phyloP scores from a whole-genome alignment of 37 sponge, comb jelly and placozoan genomes.

The Geodia barretti region DNA sequence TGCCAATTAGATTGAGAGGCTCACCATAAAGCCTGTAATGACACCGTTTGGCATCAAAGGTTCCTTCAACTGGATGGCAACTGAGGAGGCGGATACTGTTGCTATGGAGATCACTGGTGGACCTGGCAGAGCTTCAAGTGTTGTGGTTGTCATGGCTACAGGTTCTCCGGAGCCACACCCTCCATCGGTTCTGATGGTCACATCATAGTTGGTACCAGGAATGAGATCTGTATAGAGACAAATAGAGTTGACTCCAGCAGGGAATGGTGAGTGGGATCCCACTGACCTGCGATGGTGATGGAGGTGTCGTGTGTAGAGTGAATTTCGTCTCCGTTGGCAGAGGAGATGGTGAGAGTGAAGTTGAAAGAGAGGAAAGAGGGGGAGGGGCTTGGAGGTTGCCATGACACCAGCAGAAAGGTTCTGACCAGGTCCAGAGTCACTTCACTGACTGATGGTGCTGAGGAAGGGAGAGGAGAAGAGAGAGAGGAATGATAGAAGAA shows the following conservation, averaged over 20 bases:
- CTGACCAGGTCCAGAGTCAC: not conserved
- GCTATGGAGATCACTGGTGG: not conserved
- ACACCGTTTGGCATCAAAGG: constrained; percentile 16
- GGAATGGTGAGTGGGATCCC: not conserved
- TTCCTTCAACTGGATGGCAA: constrained; percentile 9
- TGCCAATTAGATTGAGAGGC: not conserved
- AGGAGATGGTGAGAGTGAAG: not conserved
- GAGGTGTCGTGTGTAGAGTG: not conserved
- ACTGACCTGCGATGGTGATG: not conserved
- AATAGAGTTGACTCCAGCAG: not conserved
- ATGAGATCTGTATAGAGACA: constrained; percentile 9
- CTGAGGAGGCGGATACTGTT: not conserved
- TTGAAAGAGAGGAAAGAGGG: not conserved
- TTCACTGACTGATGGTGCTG: not conserved
- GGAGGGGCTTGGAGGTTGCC: constrained; percentile 7
- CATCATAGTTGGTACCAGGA: constrained; percentile 38
- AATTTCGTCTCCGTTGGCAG: not conserved
- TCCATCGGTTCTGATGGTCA: constrained; percentile 11
- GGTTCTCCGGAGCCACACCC: not conserved
- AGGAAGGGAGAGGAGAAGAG: not conserved
- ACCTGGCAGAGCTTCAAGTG: not conserved
- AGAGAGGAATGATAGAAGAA: not conserved
- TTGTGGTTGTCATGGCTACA: not conserved
- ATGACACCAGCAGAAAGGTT: constrained; percentile 2
- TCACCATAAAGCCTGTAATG: constrained; percentile 20